Evolutionary conservation across 2,888 invertebrate genomes (phyloP), one percentile per base, ranked within the genome.

Genomic region (Buathra laborator): DNA sequence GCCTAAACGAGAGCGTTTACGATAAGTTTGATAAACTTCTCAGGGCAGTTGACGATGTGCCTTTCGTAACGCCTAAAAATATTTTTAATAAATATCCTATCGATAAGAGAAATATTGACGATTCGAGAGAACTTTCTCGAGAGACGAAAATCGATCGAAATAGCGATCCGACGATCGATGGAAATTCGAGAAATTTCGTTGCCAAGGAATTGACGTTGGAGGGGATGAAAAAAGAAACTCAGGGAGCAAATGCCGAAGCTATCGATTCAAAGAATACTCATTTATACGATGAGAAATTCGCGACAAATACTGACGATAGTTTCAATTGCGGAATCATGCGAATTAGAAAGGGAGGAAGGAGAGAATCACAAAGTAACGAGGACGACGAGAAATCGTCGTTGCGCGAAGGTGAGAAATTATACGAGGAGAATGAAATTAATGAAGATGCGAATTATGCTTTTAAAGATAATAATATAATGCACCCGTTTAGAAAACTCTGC

Each of bases 321-420:
- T 1, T 16, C 2, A 24, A 19, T 14, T 16, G 43, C 48, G 62
- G 12, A n/a, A 48, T 12, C 46, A 2, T 64, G 77, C 74, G 64
- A 10, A 9, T 6, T 37, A 59, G 16, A 71, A 81, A 48, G 19
- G 32, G 24, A 14, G 68, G 16, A 16, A 68, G 53, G 32, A 37
- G 43, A 44, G 51, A 66, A 29, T 53, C 48, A 46, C 24, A 32
- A 16, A 12, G 9, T 16, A 24, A 14, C 24, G 70, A 24, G 56
- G 75, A 67, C 7, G 75, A 77, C 32, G 67, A 79, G 44, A 59
- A 51, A 32, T 59, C 85, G 68, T 67, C 37, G 48, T 43, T 77
- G 62, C 70, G 88, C 87, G 91, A 92, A 92, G 92, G 92, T 92
- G 92, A 93, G 92, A 89, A 85, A 80, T 89, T 78, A 77, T 86